phyloP scores from a whole-genome alignment of 2,113 vertebrate species.

The Ictidomys tridecemlineatus region DNA sequence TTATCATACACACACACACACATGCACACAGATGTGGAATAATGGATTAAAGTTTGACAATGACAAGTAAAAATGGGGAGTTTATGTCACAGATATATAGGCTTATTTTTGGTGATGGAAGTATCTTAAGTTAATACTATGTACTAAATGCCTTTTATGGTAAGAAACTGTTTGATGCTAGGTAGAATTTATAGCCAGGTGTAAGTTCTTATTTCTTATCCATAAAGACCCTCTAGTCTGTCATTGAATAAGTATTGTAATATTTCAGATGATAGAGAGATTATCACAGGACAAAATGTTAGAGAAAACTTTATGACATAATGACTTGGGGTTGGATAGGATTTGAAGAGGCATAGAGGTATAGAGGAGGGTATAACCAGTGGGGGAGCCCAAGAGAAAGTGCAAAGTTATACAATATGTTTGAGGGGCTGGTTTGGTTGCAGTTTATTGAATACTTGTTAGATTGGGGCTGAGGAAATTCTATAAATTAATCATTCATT shows the following conservation, averaged over 20 bases:
- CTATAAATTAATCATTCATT: not conserved
- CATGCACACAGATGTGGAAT: not conserved
- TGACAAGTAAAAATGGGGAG: not conserved
- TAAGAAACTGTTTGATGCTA: not conserved
- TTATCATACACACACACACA: not conserved
- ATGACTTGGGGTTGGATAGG: not conserved
- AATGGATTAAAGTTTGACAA: not conserved
- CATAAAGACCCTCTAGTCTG: not conserved
- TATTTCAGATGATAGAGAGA: not conserved
- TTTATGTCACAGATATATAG: not conserved
- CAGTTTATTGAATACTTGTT: not conserved
- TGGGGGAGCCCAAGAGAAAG: not conserved
- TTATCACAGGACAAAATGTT: not conserved
- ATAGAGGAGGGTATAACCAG: not conserved
- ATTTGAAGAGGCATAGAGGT: not conserved
- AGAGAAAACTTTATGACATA: not conserved
- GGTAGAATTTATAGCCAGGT: not conserved
- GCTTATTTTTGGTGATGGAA: not conserved
- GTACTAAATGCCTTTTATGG: not conserved
- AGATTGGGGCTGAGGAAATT: not conserved
- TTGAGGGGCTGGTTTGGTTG: not conserved
- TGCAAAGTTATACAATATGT: not conserved
- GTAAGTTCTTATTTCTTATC: not conserved
- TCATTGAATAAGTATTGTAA: not conserved
- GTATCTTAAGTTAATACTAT: constrained; percentile 20